Base-by-base conservation (phyloP, 2,797 vertebrate species). In the Gymnopithys bicolor region DNA sequence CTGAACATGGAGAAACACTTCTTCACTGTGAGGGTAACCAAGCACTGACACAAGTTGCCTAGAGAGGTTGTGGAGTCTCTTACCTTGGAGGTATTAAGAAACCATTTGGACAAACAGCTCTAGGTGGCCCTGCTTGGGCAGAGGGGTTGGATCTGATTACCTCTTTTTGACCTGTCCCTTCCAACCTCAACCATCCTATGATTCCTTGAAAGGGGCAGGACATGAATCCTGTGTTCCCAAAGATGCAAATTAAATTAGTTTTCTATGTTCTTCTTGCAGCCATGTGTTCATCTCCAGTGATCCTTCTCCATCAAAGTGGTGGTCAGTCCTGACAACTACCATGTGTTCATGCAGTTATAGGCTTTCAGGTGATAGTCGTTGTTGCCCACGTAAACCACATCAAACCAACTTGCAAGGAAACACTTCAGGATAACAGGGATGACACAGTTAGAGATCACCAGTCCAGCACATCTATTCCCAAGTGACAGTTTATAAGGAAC, bases 71-170 rank as follows among this genome's bases (percentile, higher is more conserved):
- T 33, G 32, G 25, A 37, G 19, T 68, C 8, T 89, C 18, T 49
- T 18, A 25, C 15, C 8, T 37, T 53, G 51, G 7, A 74, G 25
- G 30, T 49, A 32, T 16, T 27, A 55, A 60, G 64, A 68, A 51
- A 0, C 4, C 2, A 18, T 27, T n/a, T 39, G 1, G 1, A 9
- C 11, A 3, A 55, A 6, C 7, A 1, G 15, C 18, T 35, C 8
- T n/a, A 15, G 10, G 5, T 76, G 9, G 1, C 12, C 43, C 37
- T 83, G 13, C 37, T 60, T 64, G 37, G 52, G 32, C 23, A 52
- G 52, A n/a, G 15, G 17, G 32, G 6, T 63, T 75, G 16, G 27
- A 27, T 14, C 19, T 48, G 24, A 3, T 52, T 35, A 27, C 4
- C 7, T 71, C 8, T 46, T 89, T 39, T 52, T 32, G 39, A 66